Conservation (phyloP, 2,888 invertebrate genomes). For the Melipona beecheii region DNA sequence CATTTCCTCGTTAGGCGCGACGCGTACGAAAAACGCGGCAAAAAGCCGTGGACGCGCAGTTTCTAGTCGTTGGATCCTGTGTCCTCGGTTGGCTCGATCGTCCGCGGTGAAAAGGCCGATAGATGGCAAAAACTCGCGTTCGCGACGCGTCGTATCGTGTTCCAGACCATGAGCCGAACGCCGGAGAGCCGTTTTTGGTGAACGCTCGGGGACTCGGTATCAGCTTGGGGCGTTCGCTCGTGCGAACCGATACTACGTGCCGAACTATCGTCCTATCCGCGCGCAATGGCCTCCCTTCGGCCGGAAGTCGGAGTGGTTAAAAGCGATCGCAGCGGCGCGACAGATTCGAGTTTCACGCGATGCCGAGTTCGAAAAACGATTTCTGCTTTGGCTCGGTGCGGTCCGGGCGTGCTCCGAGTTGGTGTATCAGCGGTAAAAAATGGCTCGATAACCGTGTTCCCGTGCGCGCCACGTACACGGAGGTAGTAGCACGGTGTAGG, state of each 20-base stretch:
- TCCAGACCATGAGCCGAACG: conserved; percentile 46
- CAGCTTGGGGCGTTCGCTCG: not conserved
- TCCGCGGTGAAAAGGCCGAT: conserved; percentile 68
- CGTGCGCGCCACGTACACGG: conserved; percentile 19
- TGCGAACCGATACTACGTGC: too few relatives aligned
- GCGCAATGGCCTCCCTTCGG: not conserved
- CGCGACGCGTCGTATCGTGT: conserved; percentile 59
- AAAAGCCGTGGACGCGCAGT: conserved; percentile 23
- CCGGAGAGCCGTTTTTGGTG: conserved; percentile 19
- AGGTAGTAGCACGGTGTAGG: conserved; percentile 28
- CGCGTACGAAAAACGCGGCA: not conserved
- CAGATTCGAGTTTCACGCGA: conserved; percentile 26
- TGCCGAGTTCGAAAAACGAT: conserved; percentile 15
- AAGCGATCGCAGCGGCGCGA: not conserved
- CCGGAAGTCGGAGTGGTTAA: not conserved
- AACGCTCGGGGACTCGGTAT: not conserved
- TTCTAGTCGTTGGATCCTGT: conserved; percentile 67
- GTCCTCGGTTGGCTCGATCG: conserved; percentile 68
- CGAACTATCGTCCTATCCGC: not conserved
- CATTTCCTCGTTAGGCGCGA: conserved; percentile 2
- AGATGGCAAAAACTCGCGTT: conserved; percentile 63
- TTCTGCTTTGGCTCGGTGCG: conserved; percentile 5
- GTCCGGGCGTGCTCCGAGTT: not conserved
- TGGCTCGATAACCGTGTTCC: conserved; percentile 59
- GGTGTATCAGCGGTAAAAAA: conserved; percentile 42